These are phyloP conservation scores for Pelmatolapia mariae DNA, from an alignment of 2,113 vertebrate genomes.

Conservation along the genomic window DNA sequence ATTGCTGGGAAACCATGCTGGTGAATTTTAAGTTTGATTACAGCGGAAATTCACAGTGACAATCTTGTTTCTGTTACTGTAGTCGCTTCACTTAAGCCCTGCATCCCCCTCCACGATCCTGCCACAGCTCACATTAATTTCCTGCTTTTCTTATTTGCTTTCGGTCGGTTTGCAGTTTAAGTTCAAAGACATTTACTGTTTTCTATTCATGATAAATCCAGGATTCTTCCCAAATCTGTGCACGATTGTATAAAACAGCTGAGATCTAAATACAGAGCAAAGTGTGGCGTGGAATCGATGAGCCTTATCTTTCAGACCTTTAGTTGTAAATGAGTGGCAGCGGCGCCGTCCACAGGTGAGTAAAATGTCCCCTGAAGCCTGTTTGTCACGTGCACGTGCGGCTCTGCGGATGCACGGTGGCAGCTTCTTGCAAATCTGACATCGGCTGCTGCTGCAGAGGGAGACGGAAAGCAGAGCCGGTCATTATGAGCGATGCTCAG, in stretches of 20 bases:
- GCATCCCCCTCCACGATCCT: accelerated
- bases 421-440: background rate
- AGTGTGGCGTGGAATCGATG: background rate
- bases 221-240: too few relatives aligned
- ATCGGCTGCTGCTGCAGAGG: background rate
- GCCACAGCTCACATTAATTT: background rate
- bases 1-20: background rate
- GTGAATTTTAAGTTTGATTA: background rate
- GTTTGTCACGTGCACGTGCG: background rate
- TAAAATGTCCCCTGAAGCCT: background rate
- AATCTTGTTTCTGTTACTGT: background rate
- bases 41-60: background rate
- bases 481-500: background rate
- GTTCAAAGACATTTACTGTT: background rate
- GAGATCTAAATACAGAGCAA: background rate
- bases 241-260: background rate
- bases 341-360: background rate
- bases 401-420: accelerated
- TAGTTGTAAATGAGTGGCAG: accelerated
- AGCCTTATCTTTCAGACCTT: background rate
- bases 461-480: background rate
- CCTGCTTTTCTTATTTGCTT: background rate
- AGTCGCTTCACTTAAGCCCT: background rate
- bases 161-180: background rate
- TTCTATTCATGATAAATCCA: background rate